Evolutionary conservation across 2,797 vertebrate genomes (phyloP).

Genomic region (Falco concolor): DNA sequence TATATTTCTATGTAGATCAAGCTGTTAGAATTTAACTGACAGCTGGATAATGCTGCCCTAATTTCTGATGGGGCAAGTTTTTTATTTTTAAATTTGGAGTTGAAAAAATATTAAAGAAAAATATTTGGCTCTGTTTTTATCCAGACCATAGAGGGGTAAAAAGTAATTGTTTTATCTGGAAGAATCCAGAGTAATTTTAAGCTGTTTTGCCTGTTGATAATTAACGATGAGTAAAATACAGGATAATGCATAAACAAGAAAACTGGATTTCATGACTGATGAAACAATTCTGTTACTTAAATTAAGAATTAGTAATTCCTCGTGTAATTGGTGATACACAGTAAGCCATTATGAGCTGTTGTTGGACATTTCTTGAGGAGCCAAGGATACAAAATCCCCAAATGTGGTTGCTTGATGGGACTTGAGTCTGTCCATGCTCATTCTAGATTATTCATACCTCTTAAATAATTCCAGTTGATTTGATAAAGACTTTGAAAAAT

Average conservation of each 20-base stretch:
- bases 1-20: not conserved
- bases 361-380: not conserved
- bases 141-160: too few species aligned
- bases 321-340: not conserved
- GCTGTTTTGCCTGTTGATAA: not conserved
- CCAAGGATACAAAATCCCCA: not conserved
- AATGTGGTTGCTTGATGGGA: not conserved
- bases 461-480: not conserved
- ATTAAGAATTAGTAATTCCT: not conserved
- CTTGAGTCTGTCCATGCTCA: rapidly evolving
- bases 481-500: not conserved
- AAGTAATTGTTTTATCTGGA: not conserved
- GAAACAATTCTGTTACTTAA: not conserved
- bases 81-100: not conserved
- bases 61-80: not conserved
- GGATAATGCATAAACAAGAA: not conserved
- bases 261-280: not conserved
- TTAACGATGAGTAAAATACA: not conserved
- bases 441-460: not conserved
- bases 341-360: not conserved
- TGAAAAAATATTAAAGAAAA: not conserved
- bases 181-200: not conserved
- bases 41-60: not conserved
- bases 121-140: not conserved
- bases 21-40: not conserved